Base-by-base conservation (phyloP, 2,888 invertebrate species). In the Aleiodes testaceus region DNA sequence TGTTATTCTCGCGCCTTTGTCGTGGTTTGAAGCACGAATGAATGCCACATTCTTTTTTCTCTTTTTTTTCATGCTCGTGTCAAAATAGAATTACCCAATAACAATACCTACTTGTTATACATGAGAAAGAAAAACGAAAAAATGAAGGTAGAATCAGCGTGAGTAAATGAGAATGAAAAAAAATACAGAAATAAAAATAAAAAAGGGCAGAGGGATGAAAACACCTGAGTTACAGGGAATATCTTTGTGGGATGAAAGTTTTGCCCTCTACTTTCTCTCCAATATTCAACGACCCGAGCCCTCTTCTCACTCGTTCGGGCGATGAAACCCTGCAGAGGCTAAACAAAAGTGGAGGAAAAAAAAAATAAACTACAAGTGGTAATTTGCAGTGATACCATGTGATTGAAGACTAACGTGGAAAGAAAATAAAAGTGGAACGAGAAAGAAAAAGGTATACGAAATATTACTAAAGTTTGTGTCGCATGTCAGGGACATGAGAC, bases 1-100 rank as follows among this genome's bases (percentile, higher is more conserved):
- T 26, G 49, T 50, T 68, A 68, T 68, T 68, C 50, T 68, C 68
- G 49, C 49, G 36, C 68, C 61, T 68, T 61, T 49, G 50, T 47
- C 50, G 50, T 14, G 53, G 53, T 53, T 53, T 53, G 53, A 53
- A 53, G 59, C 59, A 36, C 59, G 59, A 59, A 36, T 59, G 42
- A 59, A 59, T 59, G 16, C 59, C 16, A 16, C 59, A 59, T 42
- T 36, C 42, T 36, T 59, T 59, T 59, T 36, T 59, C 42, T 59
- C 36, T 26, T 26, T 26, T 18, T n/a, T 36, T 36, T 59, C 4
- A 36, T 59, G 42, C 36, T 36, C 11, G 36, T 36, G 36, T 36
- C 36, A 18, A 59, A 59, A 42, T 59, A 59, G 59, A 59, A 59
- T 59, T 59, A 42, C 42, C 18, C 59, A 59, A 59, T 20, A 18